Evolutionary conservation across 1,140 invertebrate species (phyloP).

Genomic region (Monomorium pharaonis): DNA sequence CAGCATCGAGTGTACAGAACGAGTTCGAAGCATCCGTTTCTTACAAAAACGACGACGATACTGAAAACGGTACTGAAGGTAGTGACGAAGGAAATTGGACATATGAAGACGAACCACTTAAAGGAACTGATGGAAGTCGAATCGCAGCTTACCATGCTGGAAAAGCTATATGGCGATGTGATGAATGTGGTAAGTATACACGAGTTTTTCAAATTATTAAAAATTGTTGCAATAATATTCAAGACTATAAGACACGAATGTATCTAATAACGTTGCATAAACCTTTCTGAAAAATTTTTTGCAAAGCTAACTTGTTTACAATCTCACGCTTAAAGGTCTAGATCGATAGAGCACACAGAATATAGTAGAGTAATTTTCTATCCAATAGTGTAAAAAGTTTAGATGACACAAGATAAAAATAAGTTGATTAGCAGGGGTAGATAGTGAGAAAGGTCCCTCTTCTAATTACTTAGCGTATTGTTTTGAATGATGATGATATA

Average conservation of each 20-base stretch:
- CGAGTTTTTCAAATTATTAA: background rate
- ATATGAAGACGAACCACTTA: conserved; percentile 82
- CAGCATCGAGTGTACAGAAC: conserved; percentile 84
- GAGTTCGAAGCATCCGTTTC: conserved; percentile 84
- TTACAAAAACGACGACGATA: conserved; percentile 83
- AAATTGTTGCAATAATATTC: background rate
- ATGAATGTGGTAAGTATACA: conserved; percentile 81
- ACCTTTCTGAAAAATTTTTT: conserved; percentile 11
- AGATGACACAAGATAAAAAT: conserved; percentile 41
- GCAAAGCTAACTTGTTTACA: conserved; percentile 31
- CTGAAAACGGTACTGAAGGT: conserved; percentile 80
- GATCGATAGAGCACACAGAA: conserved; percentile 24
- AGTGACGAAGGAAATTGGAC: conserved; percentile 83
- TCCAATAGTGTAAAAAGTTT: conserved; percentile 43
- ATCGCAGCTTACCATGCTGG: conserved; percentile 82
- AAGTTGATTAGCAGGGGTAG: conserved; percentile 37
- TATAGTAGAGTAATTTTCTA: conserved; percentile 48
- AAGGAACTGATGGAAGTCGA: conserved; percentile 83
- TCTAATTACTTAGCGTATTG: conserved; percentile 8
- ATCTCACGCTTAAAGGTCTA: conserved; percentile 36
- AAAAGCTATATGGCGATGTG: conserved; percentile 83
- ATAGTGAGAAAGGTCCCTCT: conserved; percentile 12
- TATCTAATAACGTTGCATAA: background rate
- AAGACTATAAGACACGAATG: background rate
- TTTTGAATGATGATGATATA: conserved; percentile 4